phyloP scores from a whole-genome alignment of 2,797 vertebrate genomes.

The Leptodactylus fallax region DNA sequence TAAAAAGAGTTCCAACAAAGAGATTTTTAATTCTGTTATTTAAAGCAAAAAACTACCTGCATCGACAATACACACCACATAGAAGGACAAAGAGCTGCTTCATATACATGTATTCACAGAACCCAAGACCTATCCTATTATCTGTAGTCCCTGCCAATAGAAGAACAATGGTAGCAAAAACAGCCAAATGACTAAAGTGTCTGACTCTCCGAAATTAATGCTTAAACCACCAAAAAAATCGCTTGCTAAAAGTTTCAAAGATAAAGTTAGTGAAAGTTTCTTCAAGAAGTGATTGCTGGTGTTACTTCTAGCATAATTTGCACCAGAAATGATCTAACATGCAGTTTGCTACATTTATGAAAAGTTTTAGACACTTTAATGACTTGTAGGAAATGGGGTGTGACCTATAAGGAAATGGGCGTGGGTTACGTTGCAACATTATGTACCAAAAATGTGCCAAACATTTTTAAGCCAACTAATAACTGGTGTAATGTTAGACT shows the following conservation, averaged over 20 bases:
- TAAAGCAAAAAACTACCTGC: background rate
- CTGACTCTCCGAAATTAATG: background rate
- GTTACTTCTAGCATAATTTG: too few relatives aligned
- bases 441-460: too few relatives aligned
- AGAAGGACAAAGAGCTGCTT: background rate
- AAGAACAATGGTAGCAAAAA: background rate
- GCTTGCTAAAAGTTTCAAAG: background rate
- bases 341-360: too few relatives aligned
- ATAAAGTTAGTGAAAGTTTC: background rate
- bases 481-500: too few relatives aligned
- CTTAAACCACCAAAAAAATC: background rate
- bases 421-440: too few relatives aligned
- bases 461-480: too few relatives aligned
- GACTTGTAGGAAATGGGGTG: too few relatives aligned
- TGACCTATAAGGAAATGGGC: too few relatives aligned
- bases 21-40: background rate
- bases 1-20: background rate
- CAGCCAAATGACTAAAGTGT: background rate
- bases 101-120: background rate
- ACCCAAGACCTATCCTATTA: background rate
- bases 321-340: too few relatives aligned
- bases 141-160: background rate
- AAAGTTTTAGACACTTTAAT: too few relatives aligned
- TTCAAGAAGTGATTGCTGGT: too few relatives aligned
- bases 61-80: background rate